Conservation (phyloP, 2,113 vertebrate genomes). For the Trochalopteron elliotii region DNA sequence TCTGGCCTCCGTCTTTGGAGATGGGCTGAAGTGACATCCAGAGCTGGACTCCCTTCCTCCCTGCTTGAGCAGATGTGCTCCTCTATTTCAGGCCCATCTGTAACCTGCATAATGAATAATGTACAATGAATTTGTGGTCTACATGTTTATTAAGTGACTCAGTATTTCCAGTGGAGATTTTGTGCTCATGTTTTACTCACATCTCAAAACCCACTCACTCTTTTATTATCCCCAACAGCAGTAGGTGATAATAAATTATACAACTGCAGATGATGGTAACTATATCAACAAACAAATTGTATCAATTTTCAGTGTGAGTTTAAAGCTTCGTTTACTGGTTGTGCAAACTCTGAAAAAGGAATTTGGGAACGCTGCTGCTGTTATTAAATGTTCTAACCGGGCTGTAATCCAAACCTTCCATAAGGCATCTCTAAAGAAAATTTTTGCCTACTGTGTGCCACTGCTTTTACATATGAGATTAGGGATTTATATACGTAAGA, state of each 20-base stretch:
- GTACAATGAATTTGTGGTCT: slow-evolving; percentile 24
- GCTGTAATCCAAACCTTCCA: slow-evolving; percentile 28
- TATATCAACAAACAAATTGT: slow-evolving; percentile 59
- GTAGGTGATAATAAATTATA: slow-evolving; percentile 56
- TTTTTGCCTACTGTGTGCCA: background rate
- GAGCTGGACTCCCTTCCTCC: background rate
- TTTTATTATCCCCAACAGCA: slow-evolving; percentile 47
- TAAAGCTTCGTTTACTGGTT: background rate
- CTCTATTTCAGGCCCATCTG: background rate
- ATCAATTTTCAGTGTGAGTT: slow-evolving; percentile 20
- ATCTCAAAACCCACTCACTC: slow-evolving; percentile 38
- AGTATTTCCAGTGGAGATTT: slow-evolving; percentile 53
- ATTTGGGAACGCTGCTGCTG: background rate
- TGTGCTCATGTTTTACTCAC: slow-evolving; percentile 55
- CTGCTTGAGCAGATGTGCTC: background rate
- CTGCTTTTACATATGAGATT: background rate
- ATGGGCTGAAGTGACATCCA: background rate
- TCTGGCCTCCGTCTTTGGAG: background rate
- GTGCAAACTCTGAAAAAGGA: slow-evolving; percentile 27
- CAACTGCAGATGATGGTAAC: slow-evolving; percentile 28
- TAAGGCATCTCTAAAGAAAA: background rate
- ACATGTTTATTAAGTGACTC: slow-evolving; percentile 62
- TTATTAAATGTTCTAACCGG: background rate
- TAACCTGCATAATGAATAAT: slow-evolving; percentile 19
- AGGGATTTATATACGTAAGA: background rate